Conservation (phyloP, 1,140 invertebrate species). For the Apolygus lucorum region DNA sequence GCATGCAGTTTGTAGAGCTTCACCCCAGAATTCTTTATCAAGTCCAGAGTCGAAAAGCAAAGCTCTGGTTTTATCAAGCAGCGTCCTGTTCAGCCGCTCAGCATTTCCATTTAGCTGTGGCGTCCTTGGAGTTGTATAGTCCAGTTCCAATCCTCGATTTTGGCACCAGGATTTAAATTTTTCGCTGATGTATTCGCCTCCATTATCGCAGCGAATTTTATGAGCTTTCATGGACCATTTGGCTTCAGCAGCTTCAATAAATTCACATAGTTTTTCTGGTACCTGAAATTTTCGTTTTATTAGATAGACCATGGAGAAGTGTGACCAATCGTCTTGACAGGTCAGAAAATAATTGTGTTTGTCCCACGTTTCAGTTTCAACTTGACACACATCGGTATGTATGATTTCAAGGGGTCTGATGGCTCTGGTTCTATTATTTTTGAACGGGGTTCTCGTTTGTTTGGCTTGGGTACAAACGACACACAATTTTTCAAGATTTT, state of each 20-base stretch:
- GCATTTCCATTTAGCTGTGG: constrained; percentile 40
- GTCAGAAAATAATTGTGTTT: constrained; percentile 37
- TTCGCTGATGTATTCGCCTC: constrained; percentile 34
- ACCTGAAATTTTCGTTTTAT: constrained; percentile 37
- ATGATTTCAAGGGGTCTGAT: constrained; percentile 15
- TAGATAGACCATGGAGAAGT: constrained; percentile 36
- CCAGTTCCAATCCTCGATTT: constrained; percentile 31
- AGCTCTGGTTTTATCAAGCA: constrained; percentile 36
- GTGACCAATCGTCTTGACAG: constrained; percentile 39
- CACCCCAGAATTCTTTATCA: constrained; percentile 35
- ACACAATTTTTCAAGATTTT: not conserved
- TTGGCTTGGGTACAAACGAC: not conserved
- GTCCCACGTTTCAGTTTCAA: constrained; percentile 16
- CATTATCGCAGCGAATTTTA: constrained; percentile 36
- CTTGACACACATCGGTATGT: constrained; percentile 17
- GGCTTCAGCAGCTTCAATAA: constrained; percentile 30
- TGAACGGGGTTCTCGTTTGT: not conserved
- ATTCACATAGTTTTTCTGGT: constrained; percentile 34
- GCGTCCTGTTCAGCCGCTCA: constrained; percentile 38
- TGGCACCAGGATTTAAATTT: constrained; percentile 33
- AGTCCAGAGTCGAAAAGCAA: constrained; percentile 34
- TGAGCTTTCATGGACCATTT: constrained; percentile 29
- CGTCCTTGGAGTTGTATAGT: constrained; percentile 34
- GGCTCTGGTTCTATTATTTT: constrained; percentile 5
- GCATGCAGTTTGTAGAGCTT: constrained; percentile 32